Evolutionary conservation across 1,140 invertebrate genomes (phyloP), one percentile per base, ranked within the genome.

Genomic region (Drosophila equinoxialis): DNA sequence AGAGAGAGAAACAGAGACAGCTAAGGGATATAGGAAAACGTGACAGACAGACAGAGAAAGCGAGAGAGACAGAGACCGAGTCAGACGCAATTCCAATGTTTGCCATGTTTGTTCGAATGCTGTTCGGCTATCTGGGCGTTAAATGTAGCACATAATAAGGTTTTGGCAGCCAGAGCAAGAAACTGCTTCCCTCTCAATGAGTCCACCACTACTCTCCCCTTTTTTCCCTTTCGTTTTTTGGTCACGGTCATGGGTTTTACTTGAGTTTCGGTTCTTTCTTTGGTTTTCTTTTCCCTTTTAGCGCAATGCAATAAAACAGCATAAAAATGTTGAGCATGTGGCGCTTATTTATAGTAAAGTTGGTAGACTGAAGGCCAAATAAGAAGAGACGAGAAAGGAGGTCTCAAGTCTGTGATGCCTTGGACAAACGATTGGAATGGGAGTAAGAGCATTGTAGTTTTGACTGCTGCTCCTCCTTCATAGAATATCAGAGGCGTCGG

Each of bases 111-210:
- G n/a, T 17, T 78, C 72, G 63, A 63, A 35, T 60, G 77, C 68
- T 60, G 72, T 71, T 39, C 76, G 57, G 77, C 75, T 79, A 71
- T 74, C 75, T 79, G 84, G 77, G 84, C 83, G 83, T 89, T 87
- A 89, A 87, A 87, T 87, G 84, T 87, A 68, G 83, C 83, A 87
- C 84, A 87, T 87, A 87, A 87, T 83, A 89, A 74, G 83, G 74
- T 87, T 89, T 79, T 69, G 62, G 72, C 67, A 64, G 20, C 26
- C 64, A 71, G 35, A 20, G 42, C 39, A 72, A 48, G 58, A 42
- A 63, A 41, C 57, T 20, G 45, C 45, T 51, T 8, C 17, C 30
- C 10, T 45, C 6, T 39, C 30, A 30, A 30, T 30, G 30, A 30
- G 30, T 68, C 35, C 51, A 10, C 35, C 51, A 10, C 23, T 23